Evolutionary conservation across 2,113 vertebrate species (phyloP), one percentile per base, ranked within the genome.

Genomic region (Petrocephalus zakoni): DNA sequence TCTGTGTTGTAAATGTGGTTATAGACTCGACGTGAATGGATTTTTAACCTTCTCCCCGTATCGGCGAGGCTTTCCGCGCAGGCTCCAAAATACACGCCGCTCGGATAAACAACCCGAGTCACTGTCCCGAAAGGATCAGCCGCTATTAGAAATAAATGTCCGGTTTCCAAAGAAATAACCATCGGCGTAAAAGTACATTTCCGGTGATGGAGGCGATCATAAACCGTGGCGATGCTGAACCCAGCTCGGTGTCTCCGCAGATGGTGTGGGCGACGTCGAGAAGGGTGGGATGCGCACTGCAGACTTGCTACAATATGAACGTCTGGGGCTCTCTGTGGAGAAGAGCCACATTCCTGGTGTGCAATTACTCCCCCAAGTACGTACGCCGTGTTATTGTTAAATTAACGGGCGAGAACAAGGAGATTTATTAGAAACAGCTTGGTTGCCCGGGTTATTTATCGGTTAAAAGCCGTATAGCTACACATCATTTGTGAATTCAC

Each of bases 311-410:
- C 90, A 97, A 97, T 89, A 98, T 98, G 97, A 96, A 97, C 78
- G 96, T 98, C 61, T 97, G 97, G 97, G 97, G 97, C 46, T 92
- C 95, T 2, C 93, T 97, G 86, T 98, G 97, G 97, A 93, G 93
- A 89, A 93, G 94, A 84, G 97, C 97, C 89, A 95, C 97, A 87
- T 98, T 96, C 93, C 94, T 98, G 92, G 97, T 98, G 64, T 98
- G 97, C 95, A 97, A 98, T 94, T 98, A 98, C 91, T 96, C 97
- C 42, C 97, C 97, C 86, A 98, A 98, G 97, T 98, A 95, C 96
- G 97, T 96, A 46, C n/a, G 10, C 52, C n/a, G 51, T n/a, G 17
- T n/a, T 46, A 49, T 47, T 21, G 17, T 49, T 22, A 83, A 37
- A 11, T n/a, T 83, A 68, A 68, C 61, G 25, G 51, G 10, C 11